Evolutionary conservation across 2,797 vertebrate species (phyloP).

Genomic region (Hypotaenidia philippensis): DNA sequence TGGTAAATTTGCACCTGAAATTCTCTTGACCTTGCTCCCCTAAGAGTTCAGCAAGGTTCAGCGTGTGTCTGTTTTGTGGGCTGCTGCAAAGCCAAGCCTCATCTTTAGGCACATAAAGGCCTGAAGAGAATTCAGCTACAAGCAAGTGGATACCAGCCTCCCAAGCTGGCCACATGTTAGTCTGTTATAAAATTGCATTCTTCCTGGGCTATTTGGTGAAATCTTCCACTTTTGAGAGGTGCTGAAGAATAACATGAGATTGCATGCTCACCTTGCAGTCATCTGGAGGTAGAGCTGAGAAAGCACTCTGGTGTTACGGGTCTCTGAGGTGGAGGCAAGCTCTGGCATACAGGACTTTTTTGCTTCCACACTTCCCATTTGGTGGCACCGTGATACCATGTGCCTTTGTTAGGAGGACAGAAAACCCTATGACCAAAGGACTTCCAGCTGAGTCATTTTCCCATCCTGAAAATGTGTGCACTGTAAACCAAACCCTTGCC

Average conservation of each 20-base stretch:
- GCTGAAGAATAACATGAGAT: background rate
- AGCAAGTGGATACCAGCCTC: background rate
- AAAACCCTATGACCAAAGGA: background rate
- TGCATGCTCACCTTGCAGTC: background rate
- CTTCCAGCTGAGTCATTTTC: background rate
- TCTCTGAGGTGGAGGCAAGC: background rate
- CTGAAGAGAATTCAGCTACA: background rate
- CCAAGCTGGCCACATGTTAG: background rate
- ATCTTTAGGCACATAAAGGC: background rate
- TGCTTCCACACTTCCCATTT: background rate
- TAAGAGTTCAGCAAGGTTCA: background rate
- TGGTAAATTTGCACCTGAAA: slow-evolving; percentile 16
- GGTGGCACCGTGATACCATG: fast-evolving
- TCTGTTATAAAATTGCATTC: background rate
- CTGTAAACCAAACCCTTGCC: background rate
- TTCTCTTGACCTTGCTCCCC: background rate
- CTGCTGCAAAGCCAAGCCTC: background rate
- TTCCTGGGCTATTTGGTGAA: background rate
- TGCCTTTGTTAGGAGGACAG: background rate
- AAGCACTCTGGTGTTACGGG: fast-evolving
- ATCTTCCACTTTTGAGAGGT: background rate
- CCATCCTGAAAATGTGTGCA: background rate
- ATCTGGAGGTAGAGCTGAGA: background rate
- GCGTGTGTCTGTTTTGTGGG: background rate
- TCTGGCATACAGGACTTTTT: background rate